Percentiles rank a stretch among this genome's conserved stretches.
Conservation (phyloP, 2,797 vertebrate species). For the Odontamblyopus rebecca region DNA sequence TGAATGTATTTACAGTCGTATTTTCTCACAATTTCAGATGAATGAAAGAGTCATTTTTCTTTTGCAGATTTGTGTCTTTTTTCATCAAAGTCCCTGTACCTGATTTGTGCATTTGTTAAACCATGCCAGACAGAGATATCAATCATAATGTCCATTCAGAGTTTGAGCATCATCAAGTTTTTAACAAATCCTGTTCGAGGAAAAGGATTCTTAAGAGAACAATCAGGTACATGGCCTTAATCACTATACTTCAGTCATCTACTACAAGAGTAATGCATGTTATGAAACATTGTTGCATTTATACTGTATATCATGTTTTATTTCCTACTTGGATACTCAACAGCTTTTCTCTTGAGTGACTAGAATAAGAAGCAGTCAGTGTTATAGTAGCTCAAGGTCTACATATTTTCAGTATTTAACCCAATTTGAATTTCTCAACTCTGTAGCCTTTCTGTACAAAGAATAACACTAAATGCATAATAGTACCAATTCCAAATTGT, state of each 20-base stretch:
- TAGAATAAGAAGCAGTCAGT: background rate
- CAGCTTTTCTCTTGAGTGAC: background rate
- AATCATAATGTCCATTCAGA: too few species aligned
- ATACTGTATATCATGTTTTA: too few species aligned
- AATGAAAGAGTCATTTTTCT: background rate
- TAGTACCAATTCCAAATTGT: too few species aligned
- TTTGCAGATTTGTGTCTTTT: background rate
- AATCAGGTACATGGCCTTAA: too few species aligned
- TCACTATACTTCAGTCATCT: too few species aligned
- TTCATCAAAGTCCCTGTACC: background rate
- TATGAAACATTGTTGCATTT: too few species aligned
- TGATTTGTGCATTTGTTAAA: background rate
- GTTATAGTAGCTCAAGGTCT: background rate
- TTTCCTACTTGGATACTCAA: background rate
- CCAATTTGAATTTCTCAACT: background rate
- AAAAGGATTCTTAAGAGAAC: too few species aligned
- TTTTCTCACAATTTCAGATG: background rate
- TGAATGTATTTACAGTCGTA: background rate
- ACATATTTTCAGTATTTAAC: background rate
- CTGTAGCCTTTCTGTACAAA: background rate
- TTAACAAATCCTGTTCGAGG: too few species aligned
- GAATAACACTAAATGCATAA: background rate
- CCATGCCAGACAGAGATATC: background rate
- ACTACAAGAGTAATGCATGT: too few species aligned
- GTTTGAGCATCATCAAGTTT: too few species aligned